A percentile compares a stretch with the other conserved stretches of the same genome.
Conservation (phyloP, 2,888 invertebrate species). For the Penaeus monodon region DNA sequence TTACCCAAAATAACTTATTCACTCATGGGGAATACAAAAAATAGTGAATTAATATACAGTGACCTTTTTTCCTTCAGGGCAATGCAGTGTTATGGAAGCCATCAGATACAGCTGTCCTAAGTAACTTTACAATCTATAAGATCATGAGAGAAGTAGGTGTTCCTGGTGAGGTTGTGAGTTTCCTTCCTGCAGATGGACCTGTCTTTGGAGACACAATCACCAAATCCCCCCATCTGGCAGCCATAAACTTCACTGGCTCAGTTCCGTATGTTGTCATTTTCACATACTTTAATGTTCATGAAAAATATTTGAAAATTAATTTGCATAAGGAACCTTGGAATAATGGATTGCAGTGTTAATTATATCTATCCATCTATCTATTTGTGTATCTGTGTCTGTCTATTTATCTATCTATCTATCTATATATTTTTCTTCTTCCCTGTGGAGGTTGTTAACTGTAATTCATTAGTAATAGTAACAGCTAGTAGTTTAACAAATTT, state of each 20-base stretch:
- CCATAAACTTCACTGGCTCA: conserved; percentile 98
- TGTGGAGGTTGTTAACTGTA: neutral
- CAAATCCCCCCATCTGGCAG: conserved; percentile 85
- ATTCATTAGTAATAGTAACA: neutral
- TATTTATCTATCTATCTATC: neutral
- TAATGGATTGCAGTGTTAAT: no score
- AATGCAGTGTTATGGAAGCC: conserved; percentile 98
- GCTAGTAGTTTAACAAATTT: no score
- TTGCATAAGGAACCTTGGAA: no score
- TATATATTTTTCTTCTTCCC: neutral
- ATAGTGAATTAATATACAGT: no score
- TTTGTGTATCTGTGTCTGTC: neutral
- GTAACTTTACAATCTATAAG: conserved; percentile 94
- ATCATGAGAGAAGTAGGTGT: conserved; percentile 95
- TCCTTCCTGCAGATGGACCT: conserved; percentile 95
- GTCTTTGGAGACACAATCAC: conserved; percentile 94
- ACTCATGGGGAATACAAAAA: no score
- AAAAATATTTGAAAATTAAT: no score
- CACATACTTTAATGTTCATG: no score
- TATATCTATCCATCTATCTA: no score
- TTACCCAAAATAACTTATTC: no score
- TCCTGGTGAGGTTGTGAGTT: conserved; percentile 96
- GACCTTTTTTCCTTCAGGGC: conserved; percentile 76
- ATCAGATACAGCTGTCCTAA: conserved; percentile 94
- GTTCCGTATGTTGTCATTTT: conserved; percentile 79